Evolutionary conservation across 1,140 invertebrate species (phyloP).

Genomic region (Leptinotarsa defecta): DNA sequence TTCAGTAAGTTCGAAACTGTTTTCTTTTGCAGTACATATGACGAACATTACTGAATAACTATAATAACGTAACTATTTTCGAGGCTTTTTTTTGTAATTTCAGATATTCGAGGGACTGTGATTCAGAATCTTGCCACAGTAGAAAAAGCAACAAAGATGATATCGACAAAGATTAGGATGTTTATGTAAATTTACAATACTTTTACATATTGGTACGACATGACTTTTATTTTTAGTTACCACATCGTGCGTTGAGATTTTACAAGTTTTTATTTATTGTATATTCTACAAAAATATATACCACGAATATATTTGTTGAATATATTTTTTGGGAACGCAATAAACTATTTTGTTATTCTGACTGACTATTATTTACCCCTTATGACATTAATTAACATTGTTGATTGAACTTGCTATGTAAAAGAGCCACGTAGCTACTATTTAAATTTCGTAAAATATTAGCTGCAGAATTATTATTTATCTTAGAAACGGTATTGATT

Average conservation of each 20-base stretch:
- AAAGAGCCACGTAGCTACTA: too few species aligned
- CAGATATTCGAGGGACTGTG: constrained; percentile 42
- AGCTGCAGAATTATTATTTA: too few species aligned
- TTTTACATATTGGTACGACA: constrained; percentile 10
- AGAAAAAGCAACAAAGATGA: constrained; percentile 41
- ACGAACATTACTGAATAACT: constrained; percentile 15
- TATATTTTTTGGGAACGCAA: too few species aligned
- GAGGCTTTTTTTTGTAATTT: constrained; percentile 22
- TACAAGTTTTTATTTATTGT: constrained; percentile 23
- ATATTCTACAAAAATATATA: not conserved
- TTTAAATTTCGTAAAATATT: too few species aligned
- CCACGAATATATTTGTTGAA: not conserved
- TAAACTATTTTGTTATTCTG: too few species aligned
- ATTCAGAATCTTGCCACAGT: constrained; percentile 41
- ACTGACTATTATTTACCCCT: too few species aligned
- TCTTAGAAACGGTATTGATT: too few species aligned
- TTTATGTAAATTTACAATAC: not conserved
- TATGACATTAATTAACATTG: too few species aligned
- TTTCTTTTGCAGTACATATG: constrained; percentile 22
- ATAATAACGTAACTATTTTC: not conserved
- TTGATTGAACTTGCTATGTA: too few species aligned
- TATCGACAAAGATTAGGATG: constrained; percentile 29
- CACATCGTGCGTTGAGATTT: not conserved
- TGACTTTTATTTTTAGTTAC: constrained; percentile 12
- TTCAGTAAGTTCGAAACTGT: not conserved